Base-by-base conservation (phyloP, 2,888 invertebrate genomes). In the Limulus polyphemus region DNA sequence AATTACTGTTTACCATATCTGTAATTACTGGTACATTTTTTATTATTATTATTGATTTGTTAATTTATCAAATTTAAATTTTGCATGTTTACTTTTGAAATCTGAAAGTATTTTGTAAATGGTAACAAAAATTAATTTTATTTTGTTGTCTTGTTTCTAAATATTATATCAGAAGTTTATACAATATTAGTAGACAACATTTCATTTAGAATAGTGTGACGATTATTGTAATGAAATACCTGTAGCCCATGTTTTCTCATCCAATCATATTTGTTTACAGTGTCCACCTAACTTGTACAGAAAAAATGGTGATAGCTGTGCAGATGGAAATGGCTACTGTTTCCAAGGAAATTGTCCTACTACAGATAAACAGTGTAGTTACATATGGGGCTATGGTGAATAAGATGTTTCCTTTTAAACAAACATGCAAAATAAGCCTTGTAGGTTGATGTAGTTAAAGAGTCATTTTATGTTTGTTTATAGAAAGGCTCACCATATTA, bases 331-430 rank as follows among this genome's bases (percentile, higher is more conserved):
- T 69, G 90, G 92, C 13, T 88, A 87, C 78, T 97, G 97, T 79
- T 93, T 90, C 80, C 85, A 88, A 71, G 97, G 97, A 2, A 81
- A 86, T 65, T 97, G 97, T 74, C 93, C 94, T 47, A 90, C 93
- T 17, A 79, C 91, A 63, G 82, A 86, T 66, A 77, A 86, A 54
- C 97, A 98, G 77, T 99, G 98, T 76, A 87, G 88, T 75, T 83
- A 83, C 69, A 88, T 98, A 70, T 99, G 98, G 98, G 97, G 95
- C 46, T 83, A 85, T 70, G 89, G 80, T 79, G 69, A 67, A 71
- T 65, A 32, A 49, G n/a, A 32, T 32, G 32, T 32, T 32, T 32
- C 32, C 7, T 32, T 32, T 32, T 2, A 32, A 32, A 32, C 7
- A 32, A 32, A 32, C 5, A 32, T 32, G 1, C 5, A 32, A 32